Base-by-base conservation (phyloP, 64 coral and sea anemone genomes). In the Pocillopora verrucosa region DNA sequence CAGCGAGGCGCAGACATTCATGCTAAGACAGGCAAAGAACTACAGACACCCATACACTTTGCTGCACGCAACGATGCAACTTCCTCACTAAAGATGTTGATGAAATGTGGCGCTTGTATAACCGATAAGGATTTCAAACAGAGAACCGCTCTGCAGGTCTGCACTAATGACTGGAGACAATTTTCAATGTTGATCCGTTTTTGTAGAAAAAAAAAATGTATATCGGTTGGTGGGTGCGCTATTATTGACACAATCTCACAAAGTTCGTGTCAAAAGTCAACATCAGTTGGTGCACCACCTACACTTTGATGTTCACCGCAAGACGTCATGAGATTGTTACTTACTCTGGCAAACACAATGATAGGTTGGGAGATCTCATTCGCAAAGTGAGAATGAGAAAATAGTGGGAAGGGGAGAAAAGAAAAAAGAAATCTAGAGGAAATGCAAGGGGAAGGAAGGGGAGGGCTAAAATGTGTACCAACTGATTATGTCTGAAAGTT, bases 41-140 rank as follows among this genome's bases (percentile, higher is more conserved):
- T 88, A 15, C 97, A 99, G 60, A 93, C 88, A 15, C 97, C 97
- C 16, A 72, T 99, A n/a, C 97, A 99, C 75, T 99, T 91, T 85
- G 97, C 97, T 10, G 91, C 97, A 12, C 82, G 94, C 20, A 99
- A 99, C 51, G 97, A 99, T 59, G 97, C 97, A 3, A 65, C 56
- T 34, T 82, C 62, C 56, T 99, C 97, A 17, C 69, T 99, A 22
- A 99, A 93, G 64, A 95, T 93, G 91, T 77, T 99, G 70, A 76
- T 99, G 4, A 91, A 79, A 78, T 93, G 88, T 89, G 97, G 91
- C 20, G 97, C 91, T 69, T 81, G 93, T 67, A 91, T 99, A 26
- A 80, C 86, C 36, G 93, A 92, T 30, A 85, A 89, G 65, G 97
- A 99, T 89, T 95, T 91, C 63, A 92, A 99, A 61, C 60, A 95